Percentiles rank a stretch among this genome's conserved stretches.
These are phyloP conservation scores for Discoglossus pictus DNA, from an alignment of 2,797 vertebrate species.

Conservation along the genomic window DNA sequence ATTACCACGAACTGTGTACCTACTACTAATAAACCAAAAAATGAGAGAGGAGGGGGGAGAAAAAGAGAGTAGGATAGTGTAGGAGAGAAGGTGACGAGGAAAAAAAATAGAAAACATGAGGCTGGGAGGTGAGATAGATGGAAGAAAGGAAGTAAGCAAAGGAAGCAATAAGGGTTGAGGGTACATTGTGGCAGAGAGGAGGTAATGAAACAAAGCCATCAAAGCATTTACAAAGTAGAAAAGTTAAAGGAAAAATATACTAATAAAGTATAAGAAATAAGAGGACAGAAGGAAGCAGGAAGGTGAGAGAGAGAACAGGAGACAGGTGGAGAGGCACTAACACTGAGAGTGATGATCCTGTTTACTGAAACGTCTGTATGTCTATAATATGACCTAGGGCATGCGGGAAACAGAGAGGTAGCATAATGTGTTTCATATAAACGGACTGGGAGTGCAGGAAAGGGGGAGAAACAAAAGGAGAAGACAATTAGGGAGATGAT, in stretches of 20 bases:
- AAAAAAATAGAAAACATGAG: neutral
- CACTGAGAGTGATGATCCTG: neutral
- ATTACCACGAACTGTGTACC: constrained; percentile 27
- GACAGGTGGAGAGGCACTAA: constrained; percentile 9
- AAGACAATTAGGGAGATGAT: neutral
- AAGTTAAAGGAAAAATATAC: neutral
- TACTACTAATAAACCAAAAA: constrained; percentile 23
- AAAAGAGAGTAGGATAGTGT: neutral
- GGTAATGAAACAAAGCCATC: too few species aligned
- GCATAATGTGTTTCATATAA: constrained; percentile 1
- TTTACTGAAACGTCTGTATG: constrained; percentile 26
- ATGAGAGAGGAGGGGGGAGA: neutral
- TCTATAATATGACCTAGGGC: constrained; percentile 29
- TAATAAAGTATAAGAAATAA: neutral
- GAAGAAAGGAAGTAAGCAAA: neutral
- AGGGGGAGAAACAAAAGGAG: neutral
- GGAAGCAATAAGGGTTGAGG: too few species aligned
- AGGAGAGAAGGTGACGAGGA: neutral
- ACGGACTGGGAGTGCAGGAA: neutral
- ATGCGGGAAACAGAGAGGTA: neutral
- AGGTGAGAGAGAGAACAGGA: neutral
- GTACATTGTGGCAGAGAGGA: too few species aligned
- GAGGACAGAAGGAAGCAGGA: neutral
- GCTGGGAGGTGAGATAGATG: neutral
- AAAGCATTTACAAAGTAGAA: neutral